A percentile compares a stretch with the other conserved stretches of the same genome.
These are phyloP conservation scores for Temnothorax rugatulus DNA, from an alignment of 2,888 invertebrate genomes.

Conservation along the genomic window DNA sequence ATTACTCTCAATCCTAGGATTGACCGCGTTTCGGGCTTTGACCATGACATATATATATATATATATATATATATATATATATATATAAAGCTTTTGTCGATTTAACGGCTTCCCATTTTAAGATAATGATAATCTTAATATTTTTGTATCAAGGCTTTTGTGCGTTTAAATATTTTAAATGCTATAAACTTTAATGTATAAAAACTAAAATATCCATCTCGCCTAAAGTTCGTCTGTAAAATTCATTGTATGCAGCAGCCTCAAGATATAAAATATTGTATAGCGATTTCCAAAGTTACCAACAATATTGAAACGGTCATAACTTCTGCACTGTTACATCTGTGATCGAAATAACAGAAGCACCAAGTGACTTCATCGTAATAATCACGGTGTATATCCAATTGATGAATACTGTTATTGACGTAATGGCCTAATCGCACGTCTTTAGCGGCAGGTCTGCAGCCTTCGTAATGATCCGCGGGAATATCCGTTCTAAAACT, in stretches of 20 bases:
- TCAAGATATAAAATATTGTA: slow-evolving; percentile 49
- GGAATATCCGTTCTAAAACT: slow-evolving; percentile 95
- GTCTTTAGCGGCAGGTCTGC: slow-evolving; percentile 93
- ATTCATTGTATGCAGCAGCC: too few relatives aligned
- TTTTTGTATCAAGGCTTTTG: too few relatives aligned
- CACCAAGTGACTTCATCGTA: slow-evolving; percentile 95
- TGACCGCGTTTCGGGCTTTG: too few relatives aligned
- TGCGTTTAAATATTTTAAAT: too few relatives aligned
- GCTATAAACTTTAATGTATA: too few relatives aligned
- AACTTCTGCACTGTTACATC: slow-evolving; percentile 90
- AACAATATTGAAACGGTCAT: slow-evolving; percentile 79
- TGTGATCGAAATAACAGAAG: slow-evolving; percentile 96
- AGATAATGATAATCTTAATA: too few relatives aligned
- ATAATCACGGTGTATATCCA: slow-evolving; percentile 94
- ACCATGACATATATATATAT: too few relatives aligned
- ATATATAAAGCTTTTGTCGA: too few relatives aligned
- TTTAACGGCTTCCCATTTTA: too few relatives aligned
- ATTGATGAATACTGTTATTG: slow-evolving; percentile 94
- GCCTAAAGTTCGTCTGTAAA: background rate
- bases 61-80: too few relatives aligned
- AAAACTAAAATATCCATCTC: background rate
- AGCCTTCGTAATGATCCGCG: slow-evolving; percentile 97
- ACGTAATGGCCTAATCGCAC: slow-evolving; percentile 94
- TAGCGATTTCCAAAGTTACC: slow-evolving; percentile 46
- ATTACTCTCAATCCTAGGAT: too few relatives aligned